A percentile compares a stretch with the other conserved stretches of the same genome.
These are phyloP conservation scores for Hipposideros larvatus DNA, from an alignment of 2,797 vertebrate species.

Conservation along the genomic window DNA sequence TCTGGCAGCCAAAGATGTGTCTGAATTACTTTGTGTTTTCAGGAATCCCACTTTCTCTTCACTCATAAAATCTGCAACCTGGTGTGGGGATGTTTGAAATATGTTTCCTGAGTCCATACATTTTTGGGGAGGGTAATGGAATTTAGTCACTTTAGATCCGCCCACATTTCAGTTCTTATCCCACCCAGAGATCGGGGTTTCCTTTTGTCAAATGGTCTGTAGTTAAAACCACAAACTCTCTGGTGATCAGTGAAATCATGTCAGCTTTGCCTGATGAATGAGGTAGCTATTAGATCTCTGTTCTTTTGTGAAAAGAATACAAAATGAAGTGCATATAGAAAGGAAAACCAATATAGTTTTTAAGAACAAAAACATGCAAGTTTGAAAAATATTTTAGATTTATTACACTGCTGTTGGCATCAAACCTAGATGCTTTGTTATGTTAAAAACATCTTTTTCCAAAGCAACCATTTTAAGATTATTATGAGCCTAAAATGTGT, in stretches of 20 bases:
- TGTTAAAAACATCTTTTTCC: slow-evolving; percentile 44
- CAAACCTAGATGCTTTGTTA: slow-evolving; percentile 49
- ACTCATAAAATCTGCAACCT: slow-evolving; percentile 85
- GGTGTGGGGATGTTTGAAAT: slow-evolving; percentile 65
- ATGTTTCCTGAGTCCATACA: slow-evolving; percentile 76
- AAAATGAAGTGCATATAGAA: slow-evolving; percentile 53
- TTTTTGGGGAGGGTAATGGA: background rate
- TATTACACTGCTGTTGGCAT: slow-evolving; percentile 21
- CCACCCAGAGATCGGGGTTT: slow-evolving; percentile 61
- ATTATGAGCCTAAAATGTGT: background rate
- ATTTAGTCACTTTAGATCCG: slow-evolving; percentile 34
- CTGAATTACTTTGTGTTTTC: slow-evolving; percentile 79
- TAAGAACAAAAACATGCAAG: slow-evolving; percentile 33
- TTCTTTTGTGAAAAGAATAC: slow-evolving; percentile 45
- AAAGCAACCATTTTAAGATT: slow-evolving; percentile 4
- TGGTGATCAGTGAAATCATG: slow-evolving; percentile 85
- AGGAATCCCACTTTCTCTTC: slow-evolving; percentile 85
- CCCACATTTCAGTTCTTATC: slow-evolving; percentile 78
- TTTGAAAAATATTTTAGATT: slow-evolving; percentile 56
- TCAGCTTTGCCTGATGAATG: slow-evolving; percentile 80
- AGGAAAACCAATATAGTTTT: slow-evolving; percentile 18
- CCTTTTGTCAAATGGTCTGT: slow-evolving; percentile 78
- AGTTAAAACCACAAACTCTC: slow-evolving; percentile 82
- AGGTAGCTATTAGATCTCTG: slow-evolving; percentile 72
- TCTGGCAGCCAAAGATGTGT: slow-evolving; percentile 83